phyloP scores from a whole-genome alignment of 23 tunicate genomes.

The Aplidium turbinatum region DNA sequence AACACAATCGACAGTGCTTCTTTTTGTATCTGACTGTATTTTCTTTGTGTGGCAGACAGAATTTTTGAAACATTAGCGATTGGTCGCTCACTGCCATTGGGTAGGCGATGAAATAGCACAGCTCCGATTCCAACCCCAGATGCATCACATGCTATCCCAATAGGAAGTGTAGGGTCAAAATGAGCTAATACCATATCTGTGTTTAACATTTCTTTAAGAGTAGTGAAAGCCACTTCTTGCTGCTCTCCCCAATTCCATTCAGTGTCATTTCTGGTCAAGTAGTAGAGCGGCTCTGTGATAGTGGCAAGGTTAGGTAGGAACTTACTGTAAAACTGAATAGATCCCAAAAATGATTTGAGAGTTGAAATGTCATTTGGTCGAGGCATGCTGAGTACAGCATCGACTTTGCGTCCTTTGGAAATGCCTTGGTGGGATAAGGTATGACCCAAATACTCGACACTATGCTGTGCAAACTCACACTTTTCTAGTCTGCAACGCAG shows the following conservation, averaged over 20 bases:
- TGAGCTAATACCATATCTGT: constrained; percentile 16
- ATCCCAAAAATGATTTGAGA: constrained; percentile 8
- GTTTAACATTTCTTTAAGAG: constrained; percentile 10
- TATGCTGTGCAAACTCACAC: constrained; percentile 35
- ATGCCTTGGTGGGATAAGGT: constrained; percentile 21
- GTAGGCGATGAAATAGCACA: constrained; percentile 18
- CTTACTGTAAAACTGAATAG: constrained; percentile 27
- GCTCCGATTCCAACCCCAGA: constrained; percentile 22
- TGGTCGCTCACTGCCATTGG: constrained; percentile 20
- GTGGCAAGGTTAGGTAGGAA: constrained; percentile 17
- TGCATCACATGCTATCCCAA: constrained; percentile 25
- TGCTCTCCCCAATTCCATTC: constrained; percentile 8
- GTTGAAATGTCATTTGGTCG: constrained; percentile 4
- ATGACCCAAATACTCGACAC: constrained; percentile 35
- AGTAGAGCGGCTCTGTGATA: background rate
- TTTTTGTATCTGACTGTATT: constrained; percentile 2
- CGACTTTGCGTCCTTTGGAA: constrained; percentile 17
- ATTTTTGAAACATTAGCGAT: constrained; percentile 23
- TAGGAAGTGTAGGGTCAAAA: constrained; percentile 6
- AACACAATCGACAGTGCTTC: constrained; percentile 29
- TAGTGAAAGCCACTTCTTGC: background rate
- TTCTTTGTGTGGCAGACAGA: background rate
- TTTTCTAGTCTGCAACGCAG: constrained; percentile 42
- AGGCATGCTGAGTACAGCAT: constrained; percentile 33
- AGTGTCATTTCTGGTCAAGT: constrained; percentile 3